phyloP scores from a whole-genome alignment of 2,113 vertebrate genomes.

The Corythornis cristatus region DNA sequence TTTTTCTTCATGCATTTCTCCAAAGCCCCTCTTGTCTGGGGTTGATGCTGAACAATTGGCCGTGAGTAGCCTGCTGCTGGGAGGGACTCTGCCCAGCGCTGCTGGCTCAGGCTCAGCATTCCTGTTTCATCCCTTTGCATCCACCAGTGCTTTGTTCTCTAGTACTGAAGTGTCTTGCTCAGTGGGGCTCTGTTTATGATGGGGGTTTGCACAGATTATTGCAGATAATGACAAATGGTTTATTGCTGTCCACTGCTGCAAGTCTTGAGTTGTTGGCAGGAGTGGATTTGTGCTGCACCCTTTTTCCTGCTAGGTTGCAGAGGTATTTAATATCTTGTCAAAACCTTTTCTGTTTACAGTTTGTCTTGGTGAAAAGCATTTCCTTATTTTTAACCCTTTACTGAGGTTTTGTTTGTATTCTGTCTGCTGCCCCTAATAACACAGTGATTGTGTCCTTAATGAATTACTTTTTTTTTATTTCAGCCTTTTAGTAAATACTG shows the following conservation, averaged over 20 bases:
- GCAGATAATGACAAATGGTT: not conserved
- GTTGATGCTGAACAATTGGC: slow-evolving; percentile 6
- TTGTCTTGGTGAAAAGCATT: not conserved
- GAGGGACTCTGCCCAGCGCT: not conserved
- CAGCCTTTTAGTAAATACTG: not conserved
- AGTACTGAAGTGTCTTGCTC: not conserved
- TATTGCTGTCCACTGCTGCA: not conserved
- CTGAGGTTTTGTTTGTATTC: not conserved
- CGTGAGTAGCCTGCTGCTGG: slow-evolving; percentile 1
- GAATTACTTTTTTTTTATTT: not conserved
- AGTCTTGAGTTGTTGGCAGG: not conserved
- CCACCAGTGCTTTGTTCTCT: not conserved
- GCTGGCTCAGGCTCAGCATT: not conserved
- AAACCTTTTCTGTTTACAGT: not conserved
- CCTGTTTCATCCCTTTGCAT: not conserved
- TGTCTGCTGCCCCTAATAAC: not conserved
- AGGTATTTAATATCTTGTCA: not conserved
- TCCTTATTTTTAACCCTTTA: not conserved
- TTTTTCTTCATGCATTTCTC: not conserved
- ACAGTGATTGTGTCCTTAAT: not conserved
- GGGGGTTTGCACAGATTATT: not conserved
- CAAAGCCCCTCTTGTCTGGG: not conserved
- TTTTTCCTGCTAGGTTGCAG: not conserved
- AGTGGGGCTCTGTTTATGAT: not conserved
- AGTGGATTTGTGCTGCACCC: not conserved